Base-by-base conservation (phyloP, 2,113 vertebrate species). In the Colinus virginianus region DNA sequence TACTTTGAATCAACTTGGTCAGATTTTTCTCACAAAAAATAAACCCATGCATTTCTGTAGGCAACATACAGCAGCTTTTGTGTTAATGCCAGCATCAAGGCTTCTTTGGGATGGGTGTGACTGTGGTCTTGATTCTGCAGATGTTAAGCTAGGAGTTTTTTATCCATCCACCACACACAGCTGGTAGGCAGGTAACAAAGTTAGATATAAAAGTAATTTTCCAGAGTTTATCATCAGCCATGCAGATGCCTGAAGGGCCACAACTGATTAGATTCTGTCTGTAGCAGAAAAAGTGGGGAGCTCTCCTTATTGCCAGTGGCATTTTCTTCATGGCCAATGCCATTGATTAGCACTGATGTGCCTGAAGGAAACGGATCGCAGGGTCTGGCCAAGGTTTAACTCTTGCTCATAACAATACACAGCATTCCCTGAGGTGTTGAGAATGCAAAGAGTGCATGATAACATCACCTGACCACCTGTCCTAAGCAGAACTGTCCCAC, bases 251-350 rank as follows among this genome's bases (percentile, higher is more conserved):
- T 20, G 36, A 84, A 26, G 36, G 25, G 20, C 19, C 55, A 6
- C 0, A 1, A 11, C 32, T 26, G 45, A 18, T 4, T 3, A 1
- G 5, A 1, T 40, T 43, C 34, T 72, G 21, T 28, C 8, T 58
- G 59, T 48, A n/a, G 38, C 43, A 28, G 22, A 32, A 68, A 18
- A 69, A 11, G 1, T 22, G 20, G 43, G 18, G 18, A 18, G 5
- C 14, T 68, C 40, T 7, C 34, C 8, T 67, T 25, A 30, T 18
- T 51, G 19, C 48, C 55, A 62, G 19, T 12, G 48, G 28, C 11
- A 32, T 6, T 15, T 14, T 32, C 34, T 14, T n/a, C 13, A 3
- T 0, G 0, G 3, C 59, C 77, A 34, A 12, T 1, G 7, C 11
- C 46, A 4, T 16, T 38, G 0, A 0, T 18, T 34, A 28, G 14